phyloP scores from a whole-genome alignment of 2,888 invertebrate species.

The Cheilosia grossa region DNA sequence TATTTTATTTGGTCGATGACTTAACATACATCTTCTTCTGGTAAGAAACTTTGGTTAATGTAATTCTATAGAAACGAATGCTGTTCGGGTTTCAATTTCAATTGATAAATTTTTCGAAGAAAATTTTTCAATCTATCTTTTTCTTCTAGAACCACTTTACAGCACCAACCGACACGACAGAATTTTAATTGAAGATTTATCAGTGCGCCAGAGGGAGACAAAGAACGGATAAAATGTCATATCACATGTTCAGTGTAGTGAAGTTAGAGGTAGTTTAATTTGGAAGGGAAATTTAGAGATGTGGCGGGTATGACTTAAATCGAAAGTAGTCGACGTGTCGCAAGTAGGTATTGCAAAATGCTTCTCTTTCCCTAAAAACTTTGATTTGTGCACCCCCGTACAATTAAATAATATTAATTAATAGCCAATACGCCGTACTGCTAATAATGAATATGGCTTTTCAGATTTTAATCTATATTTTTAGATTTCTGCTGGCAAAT shows the following conservation, averaged over 20 bases:
- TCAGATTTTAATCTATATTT: too few relatives aligned
- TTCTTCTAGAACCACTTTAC: conserved; percentile 56
- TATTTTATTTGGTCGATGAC: conserved; percentile 22
- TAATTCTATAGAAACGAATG: conserved; percentile 5
- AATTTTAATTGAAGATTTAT: conserved; percentile 31
- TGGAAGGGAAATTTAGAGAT: conserved; percentile 36
- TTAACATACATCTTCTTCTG: conserved; percentile 46
- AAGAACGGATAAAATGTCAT: conserved; percentile 46
- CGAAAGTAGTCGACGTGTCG: too few relatives aligned
- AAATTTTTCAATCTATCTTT: conserved; percentile 33
- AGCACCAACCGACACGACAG: conserved; percentile 48
- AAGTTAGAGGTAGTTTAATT: conserved; percentile 59
- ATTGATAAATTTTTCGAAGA: conserved; percentile 29
- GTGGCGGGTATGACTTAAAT: background rate
- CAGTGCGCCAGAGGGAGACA: conserved; percentile 41
- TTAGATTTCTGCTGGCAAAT: too few relatives aligned
- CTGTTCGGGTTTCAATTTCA: conserved; percentile 6
- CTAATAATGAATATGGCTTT: too few relatives aligned
- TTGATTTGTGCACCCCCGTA: too few relatives aligned
- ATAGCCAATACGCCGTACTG: too few relatives aligned
- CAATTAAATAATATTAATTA: too few relatives aligned
- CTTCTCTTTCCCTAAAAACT: too few relatives aligned
- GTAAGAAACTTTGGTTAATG: conserved; percentile 19
- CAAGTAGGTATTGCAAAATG: too few relatives aligned
- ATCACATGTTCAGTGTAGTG: conserved; percentile 62